phyloP scores from a whole-genome alignment of 2,888 invertebrate species.

The Pseudanteris insignis region DNA sequence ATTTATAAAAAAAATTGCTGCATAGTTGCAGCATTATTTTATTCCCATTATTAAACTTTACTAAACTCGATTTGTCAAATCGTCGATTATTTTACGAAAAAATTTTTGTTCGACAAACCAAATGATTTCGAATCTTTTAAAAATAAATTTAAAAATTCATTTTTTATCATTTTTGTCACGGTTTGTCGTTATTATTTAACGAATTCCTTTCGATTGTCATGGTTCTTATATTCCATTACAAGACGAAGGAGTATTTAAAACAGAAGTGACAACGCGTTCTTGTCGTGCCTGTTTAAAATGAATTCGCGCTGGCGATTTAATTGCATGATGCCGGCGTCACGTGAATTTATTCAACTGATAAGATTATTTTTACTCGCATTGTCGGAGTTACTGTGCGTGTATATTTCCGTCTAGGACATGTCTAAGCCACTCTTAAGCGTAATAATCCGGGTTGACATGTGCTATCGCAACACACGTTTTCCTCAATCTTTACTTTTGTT shows the following conservation, averaged over 20 bases:
- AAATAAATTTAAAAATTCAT: no score
- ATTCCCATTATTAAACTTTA: no score
- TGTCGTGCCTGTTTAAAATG: constrained; percentile 41
- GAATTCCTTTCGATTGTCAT: no score
- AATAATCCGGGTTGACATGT: constrained; percentile 31
- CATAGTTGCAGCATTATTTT: no score
- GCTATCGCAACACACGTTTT: constrained; percentile 26
- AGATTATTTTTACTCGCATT: constrained; percentile 32
- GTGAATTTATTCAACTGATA: constrained; percentile 43
- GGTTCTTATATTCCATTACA: no score
- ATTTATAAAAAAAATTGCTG: no score
- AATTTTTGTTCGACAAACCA: no score
- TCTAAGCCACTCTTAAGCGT: constrained; percentile 36
- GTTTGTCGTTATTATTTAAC: no score
- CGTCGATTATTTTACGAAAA: no score
- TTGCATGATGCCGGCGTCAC: constrained; percentile 33
- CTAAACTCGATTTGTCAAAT: no score
- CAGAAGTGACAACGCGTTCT: constrained; percentile 39
- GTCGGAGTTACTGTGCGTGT: constrained; percentile 25
- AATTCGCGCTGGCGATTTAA: constrained; percentile 38
- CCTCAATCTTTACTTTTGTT: neutral
- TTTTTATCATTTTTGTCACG: no score
- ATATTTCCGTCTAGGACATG: constrained; percentile 24
- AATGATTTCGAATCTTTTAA: no score
- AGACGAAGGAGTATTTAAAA: constrained; percentile 11